A percentile compares a stretch with the other conserved stretches of the same genome.
These are phyloP conservation scores for Himalopsyche kuldschensis DNA, from an alignment of 2,888 invertebrate genomes.

Conservation along the genomic window DNA sequence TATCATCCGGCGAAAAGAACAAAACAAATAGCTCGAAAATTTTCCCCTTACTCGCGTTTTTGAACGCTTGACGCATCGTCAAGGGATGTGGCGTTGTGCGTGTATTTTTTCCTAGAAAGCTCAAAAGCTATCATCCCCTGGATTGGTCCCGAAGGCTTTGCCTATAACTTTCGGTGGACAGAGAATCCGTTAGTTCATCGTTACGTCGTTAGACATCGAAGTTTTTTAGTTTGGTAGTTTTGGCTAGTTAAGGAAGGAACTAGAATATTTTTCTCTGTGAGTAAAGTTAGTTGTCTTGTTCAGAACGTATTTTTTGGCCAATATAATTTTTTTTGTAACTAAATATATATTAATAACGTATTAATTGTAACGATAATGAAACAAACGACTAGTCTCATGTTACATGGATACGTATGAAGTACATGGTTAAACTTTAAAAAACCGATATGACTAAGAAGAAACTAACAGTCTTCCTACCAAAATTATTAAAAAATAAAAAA, in stretches of 20 bases:
- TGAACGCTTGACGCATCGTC: background rate
- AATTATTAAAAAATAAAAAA: too few relatives aligned
- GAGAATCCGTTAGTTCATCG: background rate
- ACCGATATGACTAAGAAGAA: too few relatives aligned
- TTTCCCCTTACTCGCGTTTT: background rate
- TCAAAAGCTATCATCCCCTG: constrained; percentile 26
- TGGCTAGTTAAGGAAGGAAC: background rate
- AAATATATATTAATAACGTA: background rate
- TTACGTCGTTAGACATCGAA: background rate
- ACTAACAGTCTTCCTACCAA: too few relatives aligned
- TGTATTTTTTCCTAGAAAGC: background rate
- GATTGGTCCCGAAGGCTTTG: constrained; percentile 6
- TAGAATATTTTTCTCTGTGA: background rate
- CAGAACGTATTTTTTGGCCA: background rate
- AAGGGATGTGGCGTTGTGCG: background rate
- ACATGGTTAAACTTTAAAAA: too few relatives aligned
- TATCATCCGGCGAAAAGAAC: background rate
- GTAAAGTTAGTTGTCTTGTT: background rate
- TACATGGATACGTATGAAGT: too few relatives aligned
- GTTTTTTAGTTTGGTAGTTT: background rate
- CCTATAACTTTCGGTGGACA: background rate
- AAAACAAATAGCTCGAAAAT: background rate
- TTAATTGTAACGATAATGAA: too few relatives aligned
- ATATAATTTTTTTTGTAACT: background rate
- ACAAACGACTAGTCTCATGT: too few relatives aligned